These are phyloP conservation scores for Dexiosoma caninum DNA, from an alignment of 2,888 invertebrate genomes.

Conservation along the genomic window DNA sequence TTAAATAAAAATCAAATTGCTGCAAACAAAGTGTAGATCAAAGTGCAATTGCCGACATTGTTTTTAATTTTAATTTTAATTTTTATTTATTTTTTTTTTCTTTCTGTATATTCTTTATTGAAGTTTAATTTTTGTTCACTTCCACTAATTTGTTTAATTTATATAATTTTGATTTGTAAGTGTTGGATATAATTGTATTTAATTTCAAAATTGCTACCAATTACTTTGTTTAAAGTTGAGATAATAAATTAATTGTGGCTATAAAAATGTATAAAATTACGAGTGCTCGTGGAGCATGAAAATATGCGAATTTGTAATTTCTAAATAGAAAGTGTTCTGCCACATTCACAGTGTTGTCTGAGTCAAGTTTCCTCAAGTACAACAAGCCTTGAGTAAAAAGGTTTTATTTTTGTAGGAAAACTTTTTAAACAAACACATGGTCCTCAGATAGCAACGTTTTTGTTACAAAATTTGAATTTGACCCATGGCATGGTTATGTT, in stretches of 20 bases:
- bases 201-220: slow-evolving; percentile 37
- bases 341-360: too few relatives aligned
- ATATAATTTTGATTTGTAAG: slow-evolving; percentile 60
- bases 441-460: too few relatives aligned
- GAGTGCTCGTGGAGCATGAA: too few relatives aligned
- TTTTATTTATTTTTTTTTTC: slow-evolving; percentile 1
- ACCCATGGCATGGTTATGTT: too few relatives aligned
- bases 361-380: too few relatives aligned
- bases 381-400: too few relatives aligned
- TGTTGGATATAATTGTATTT: slow-evolving; percentile 52
- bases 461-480: too few relatives aligned
- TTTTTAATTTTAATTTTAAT: not conserved
- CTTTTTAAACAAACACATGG: too few relatives aligned
- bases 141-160: slow-evolving; percentile 62
- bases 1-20: slow-evolving; percentile 63
- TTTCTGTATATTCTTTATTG: slow-evolving; percentile 14
- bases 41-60: slow-evolving; percentile 61
- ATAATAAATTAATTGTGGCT: not conserved
- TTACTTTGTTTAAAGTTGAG: not conserved
- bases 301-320: too few relatives aligned
- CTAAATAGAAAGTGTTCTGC: too few relatives aligned
- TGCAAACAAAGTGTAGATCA: slow-evolving; percentile 62
- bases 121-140: slow-evolving; percentile 25
- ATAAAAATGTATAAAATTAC: not conserved
- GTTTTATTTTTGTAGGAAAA: too few relatives aligned